Evolutionary conservation across 2,888 invertebrate species (phyloP).

Genomic region (Chymomyza caudatula): DNA sequence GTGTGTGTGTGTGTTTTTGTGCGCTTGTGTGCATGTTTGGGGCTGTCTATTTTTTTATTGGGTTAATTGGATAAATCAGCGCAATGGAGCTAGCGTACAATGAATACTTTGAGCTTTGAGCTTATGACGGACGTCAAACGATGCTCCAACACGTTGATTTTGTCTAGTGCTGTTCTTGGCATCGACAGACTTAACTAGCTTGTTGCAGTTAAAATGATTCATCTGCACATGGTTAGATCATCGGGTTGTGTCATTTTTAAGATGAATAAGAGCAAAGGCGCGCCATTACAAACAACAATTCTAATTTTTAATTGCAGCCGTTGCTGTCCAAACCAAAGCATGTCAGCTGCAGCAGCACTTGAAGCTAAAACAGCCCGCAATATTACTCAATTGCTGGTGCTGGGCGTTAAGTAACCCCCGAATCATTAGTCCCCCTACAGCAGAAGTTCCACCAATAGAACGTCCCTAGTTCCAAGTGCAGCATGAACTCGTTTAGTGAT

Average conservation of each 20-base stretch:
- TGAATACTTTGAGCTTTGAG: no score
- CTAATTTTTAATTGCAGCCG: conserved; percentile 22
- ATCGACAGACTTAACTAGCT: background rate
- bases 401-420: conserved; percentile 2
- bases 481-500: conserved; percentile 60
- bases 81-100: conserved; percentile 28
- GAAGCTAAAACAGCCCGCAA: conserved; percentile 31
- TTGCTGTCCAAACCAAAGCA: conserved; percentile 35
- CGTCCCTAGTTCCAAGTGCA: background rate
- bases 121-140: no score
- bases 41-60: conserved; percentile 17
- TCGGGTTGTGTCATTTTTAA: background rate
- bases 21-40: background rate
- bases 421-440: background rate
- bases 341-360: conserved; percentile 46
- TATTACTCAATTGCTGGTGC: conserved; percentile 21
- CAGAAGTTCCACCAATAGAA: conserved; percentile 16
- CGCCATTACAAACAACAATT: background rate
- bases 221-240: conserved; percentile 38
- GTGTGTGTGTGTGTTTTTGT: conserved; percentile 2
- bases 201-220: conserved; percentile 27
- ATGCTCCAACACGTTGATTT: conserved; percentile 11
- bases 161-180: conserved; percentile 2
- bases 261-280: background rate
- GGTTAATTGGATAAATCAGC: conserved; percentile 36